phyloP scores from a whole-genome alignment of 2,113 vertebrate genomes.

The Triplophysa tibetana region DNA sequence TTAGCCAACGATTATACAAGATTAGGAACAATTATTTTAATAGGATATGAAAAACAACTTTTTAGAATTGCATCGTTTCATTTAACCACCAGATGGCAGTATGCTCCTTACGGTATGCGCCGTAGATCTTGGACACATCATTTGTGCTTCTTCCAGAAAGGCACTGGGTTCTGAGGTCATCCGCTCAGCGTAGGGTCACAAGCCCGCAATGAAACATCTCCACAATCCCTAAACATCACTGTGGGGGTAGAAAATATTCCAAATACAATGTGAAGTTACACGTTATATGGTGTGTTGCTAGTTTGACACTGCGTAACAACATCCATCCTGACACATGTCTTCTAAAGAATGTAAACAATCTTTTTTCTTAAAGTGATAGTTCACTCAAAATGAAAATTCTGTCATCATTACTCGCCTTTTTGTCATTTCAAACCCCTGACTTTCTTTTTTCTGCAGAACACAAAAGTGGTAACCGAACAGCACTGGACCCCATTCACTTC shows the following conservation, averaged over 20 bases:
- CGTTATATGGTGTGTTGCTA: slow-evolving; percentile 31
- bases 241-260: slow-evolving; percentile 21
- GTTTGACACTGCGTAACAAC: slow-evolving; percentile 15
- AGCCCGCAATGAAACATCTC: slow-evolving; percentile 1
- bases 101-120: background rate
- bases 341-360: slow-evolving; percentile 24
- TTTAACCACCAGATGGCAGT: slow-evolving; percentile 17
- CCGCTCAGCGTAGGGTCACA: slow-evolving; percentile 1
- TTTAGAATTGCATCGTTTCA: background rate
- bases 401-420: no score
- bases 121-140: background rate
- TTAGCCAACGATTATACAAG: no score
- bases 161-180: slow-evolving; percentile 26
- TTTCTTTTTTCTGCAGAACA: no score
- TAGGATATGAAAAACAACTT: no score
- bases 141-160: slow-evolving; percentile 1
- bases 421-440: no score
- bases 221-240: slow-evolving; percentile 12
- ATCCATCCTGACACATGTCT: slow-evolving; percentile 7
- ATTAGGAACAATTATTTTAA: no score
- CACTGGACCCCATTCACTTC: no score
- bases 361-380: background rate
- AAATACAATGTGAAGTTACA: slow-evolving; percentile 17
- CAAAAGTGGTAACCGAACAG: no score
- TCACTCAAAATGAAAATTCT: no score